Percentiles rank a stretch among this genome's conserved stretches.
Evolutionary conservation across 2,113 vertebrate species (phyloP).

Genomic region (Neopipo cinnamomea): DNA sequence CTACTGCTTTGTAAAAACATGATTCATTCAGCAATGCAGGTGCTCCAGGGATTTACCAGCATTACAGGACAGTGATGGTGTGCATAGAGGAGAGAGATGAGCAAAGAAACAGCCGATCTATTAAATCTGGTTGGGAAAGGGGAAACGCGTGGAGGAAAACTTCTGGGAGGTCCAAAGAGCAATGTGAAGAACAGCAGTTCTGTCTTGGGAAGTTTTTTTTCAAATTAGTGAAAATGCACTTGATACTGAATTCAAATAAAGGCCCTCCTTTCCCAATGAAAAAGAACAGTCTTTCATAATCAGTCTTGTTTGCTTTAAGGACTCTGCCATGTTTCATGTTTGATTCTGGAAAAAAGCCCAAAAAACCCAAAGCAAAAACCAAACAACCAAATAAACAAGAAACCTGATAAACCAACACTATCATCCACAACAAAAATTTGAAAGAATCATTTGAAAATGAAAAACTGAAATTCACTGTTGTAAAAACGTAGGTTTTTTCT

Average conservation of each 20-base stretch:
- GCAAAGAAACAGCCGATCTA: background rate
- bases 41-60: background rate
- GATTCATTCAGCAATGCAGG: background rate
- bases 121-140: background rate
- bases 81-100: background rate
- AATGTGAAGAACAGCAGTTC: background rate
- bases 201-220: background rate
- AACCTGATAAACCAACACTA: no score
- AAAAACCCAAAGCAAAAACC: background rate
- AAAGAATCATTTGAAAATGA: no score
- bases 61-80: background rate
- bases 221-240: background rate
- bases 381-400: no score
- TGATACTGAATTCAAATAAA: background rate
- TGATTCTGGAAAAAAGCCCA: background rate
- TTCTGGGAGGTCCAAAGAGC: background rate
- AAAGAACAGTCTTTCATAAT: background rate
- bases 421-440: no score
- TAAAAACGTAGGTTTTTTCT: background rate
- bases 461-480: background rate
- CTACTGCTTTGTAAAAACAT: background rate
- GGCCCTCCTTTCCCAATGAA: accelerated
- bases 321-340: background rate
- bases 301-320: background rate
- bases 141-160: background rate